Evolutionary conservation across 2,888 invertebrate species (phyloP).

Genomic region (Drosophila fungiperda): DNA sequence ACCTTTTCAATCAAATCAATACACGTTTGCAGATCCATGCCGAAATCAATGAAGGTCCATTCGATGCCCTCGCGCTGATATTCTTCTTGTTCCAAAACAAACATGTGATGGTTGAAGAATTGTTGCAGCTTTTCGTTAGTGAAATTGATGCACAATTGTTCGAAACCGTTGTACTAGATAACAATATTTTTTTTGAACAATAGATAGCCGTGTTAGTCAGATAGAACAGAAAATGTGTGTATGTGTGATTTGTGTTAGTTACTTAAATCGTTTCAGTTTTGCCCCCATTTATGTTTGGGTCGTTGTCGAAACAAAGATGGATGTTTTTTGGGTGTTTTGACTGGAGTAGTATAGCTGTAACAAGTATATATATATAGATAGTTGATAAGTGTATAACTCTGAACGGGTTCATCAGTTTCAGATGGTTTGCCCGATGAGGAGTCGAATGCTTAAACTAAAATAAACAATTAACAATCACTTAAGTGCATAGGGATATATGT

Average conservation of each 20-base stretch:
- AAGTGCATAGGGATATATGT: constrained; percentile 34
- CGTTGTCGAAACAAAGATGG: constrained; percentile 27
- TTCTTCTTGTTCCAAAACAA: constrained; percentile 96
- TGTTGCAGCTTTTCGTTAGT: constrained; percentile 97
- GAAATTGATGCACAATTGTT: constrained; percentile 97
- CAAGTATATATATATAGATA: constrained; percentile 26
- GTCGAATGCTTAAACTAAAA: constrained; percentile 1
- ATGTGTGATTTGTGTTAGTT: constrained; percentile 58
- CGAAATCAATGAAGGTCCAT: constrained; percentile 97
- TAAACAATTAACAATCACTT: constrained; percentile 42
- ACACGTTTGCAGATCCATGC: constrained; percentile 94
- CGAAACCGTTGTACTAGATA: constrained; percentile 93
- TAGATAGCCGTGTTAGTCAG: constrained; percentile 57
- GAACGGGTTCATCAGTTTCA: constrained; percentile 68
- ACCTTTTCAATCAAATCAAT: constrained; percentile 92
- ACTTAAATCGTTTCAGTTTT: constrained; percentile 31
- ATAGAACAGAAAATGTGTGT: constrained; percentile 17
- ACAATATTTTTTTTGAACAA: constrained; percentile 77
- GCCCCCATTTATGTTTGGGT: constrained; percentile 33
- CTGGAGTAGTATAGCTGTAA: constrained; percentile 52
- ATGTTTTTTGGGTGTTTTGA: constrained; percentile 14
- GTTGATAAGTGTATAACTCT: constrained; percentile 3
- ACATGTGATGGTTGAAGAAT: constrained; percentile 98
- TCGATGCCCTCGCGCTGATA: constrained; percentile 96
- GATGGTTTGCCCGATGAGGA: constrained; percentile 61